Evolutionary conservation across 2,113 vertebrate genomes (phyloP).

Genomic region (Dipodomys spectabilis): DNA sequence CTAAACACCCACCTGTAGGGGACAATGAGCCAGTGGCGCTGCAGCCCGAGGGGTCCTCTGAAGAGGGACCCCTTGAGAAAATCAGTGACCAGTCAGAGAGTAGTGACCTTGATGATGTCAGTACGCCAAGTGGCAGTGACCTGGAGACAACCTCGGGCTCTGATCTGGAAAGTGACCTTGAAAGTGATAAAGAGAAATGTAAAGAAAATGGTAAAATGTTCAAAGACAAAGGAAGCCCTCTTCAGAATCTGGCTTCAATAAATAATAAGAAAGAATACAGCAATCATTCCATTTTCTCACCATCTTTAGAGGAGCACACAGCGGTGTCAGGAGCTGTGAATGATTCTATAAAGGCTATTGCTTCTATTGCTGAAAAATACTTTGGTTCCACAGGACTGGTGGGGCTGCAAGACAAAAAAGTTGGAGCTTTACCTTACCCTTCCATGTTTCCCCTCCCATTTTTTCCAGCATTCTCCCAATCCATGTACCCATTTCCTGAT

Average conservation of each 20-base stretch:
- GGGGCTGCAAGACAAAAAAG: conserved; percentile 98
- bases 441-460: conserved; percentile 99
- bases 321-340: conserved; percentile 98
- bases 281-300: conserved; percentile 93
- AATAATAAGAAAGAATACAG: conserved; percentile 94
- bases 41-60: conserved; percentile 90
- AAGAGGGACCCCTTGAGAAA: conserved; percentile 92
- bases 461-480: conserved; percentile 98
- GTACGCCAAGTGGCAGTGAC: conserved; percentile 99
- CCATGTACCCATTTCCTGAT: conserved; percentile 98
- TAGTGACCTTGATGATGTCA: conserved; percentile 99
- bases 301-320: conserved; percentile 96
- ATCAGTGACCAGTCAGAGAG: conserved; percentile 99
- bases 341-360: conserved; percentile 99
- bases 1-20: conserved; percentile 91
- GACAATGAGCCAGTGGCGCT: conserved; percentile 90
- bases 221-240: conserved; percentile 94
- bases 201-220: conserved; percentile 97
- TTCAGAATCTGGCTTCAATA: conserved; percentile 92
- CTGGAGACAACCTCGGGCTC: conserved; percentile 98
- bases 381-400: conserved; percentile 98
- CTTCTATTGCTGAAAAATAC: conserved; percentile 99
- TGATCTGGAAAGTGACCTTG: conserved; percentile 98
- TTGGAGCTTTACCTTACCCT: conserved; percentile 95
- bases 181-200: conserved; percentile 97